phyloP scores from a whole-genome alignment of 2,888 invertebrate genomes.

The Tribolium freemani region DNA sequence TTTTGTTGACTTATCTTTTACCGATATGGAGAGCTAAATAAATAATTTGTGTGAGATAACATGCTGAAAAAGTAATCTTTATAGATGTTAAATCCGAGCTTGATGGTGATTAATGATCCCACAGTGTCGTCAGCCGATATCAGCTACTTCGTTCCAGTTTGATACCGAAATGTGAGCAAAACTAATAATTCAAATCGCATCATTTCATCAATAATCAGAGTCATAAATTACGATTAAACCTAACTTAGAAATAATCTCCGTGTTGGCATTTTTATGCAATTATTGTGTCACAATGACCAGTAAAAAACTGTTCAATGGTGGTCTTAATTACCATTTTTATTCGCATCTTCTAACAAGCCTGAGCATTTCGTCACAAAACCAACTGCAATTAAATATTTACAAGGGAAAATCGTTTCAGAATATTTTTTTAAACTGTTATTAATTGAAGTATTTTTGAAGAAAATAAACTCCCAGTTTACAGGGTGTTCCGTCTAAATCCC shows the following conservation, averaged over 20 bases:
- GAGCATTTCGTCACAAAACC: not conserved
- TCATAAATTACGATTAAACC: too few relatives aligned
- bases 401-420: not conserved
- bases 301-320: not conserved
- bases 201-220: not conserved
- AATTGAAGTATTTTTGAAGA: too few relatives aligned
- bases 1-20: too few relatives aligned
- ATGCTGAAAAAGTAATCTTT: not conserved
- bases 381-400: not conserved
- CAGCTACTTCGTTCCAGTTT: not conserved
- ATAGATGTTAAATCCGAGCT: conserved; percentile 3
- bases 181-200: not conserved
- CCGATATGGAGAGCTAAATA: not conserved
- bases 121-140: conserved; percentile 6
- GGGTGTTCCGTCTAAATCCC: too few relatives aligned
- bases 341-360: not conserved
- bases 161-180: not conserved
- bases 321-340: not conserved
- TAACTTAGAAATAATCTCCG: too few relatives aligned
- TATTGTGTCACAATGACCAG: not conserved
- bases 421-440: too few relatives aligned
- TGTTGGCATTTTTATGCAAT: too few relatives aligned
- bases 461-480: too few relatives aligned
- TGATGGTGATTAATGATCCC: conserved; percentile 24
- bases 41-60: not conserved